Percentiles rank a stretch among this genome's conserved stretches.
Evolutionary conservation across 2,888 invertebrate genomes (phyloP).

Genomic region (Apodemia zela): DNA sequence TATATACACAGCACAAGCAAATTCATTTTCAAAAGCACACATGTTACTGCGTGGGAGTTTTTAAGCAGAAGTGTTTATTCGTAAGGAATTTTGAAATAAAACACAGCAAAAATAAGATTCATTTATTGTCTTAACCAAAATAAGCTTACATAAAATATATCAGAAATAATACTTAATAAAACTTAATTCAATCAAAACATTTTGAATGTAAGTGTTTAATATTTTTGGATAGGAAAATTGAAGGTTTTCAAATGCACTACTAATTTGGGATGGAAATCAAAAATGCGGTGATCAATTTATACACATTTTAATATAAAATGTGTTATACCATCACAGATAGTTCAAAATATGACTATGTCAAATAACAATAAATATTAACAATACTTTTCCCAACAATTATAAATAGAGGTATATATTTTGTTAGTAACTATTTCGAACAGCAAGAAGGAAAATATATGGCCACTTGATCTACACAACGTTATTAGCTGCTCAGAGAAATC

Average conservation of each 20-base stretch:
- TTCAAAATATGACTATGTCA: constrained; percentile 37
- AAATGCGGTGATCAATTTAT: constrained; percentile 45
- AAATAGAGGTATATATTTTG: not conserved
- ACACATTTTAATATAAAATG: constrained; percentile 79
- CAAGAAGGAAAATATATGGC: too few species aligned
- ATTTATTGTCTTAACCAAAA: constrained; percentile 48
- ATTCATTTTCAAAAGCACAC: too few species aligned
- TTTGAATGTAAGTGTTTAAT: not conserved
- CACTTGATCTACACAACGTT: too few species aligned
- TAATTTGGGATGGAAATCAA: constrained; percentile 47
- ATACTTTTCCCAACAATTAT: constrained; percentile 29
- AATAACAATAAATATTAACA: constrained; percentile 36
- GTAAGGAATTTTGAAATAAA: constrained; percentile 41
- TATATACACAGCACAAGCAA: too few species aligned
- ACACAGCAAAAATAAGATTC: constrained; percentile 67
- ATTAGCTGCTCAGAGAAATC: too few species aligned
- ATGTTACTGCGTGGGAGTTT: too few species aligned
- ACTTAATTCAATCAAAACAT: not conserved
- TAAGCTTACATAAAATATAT: constrained; percentile 19
- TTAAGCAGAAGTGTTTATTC: not conserved
- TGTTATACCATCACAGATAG: constrained; percentile 64
- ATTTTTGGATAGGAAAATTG: constrained; percentile 22
- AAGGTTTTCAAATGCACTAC: constrained; percentile 18
- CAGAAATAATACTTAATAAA: constrained; percentile 18
- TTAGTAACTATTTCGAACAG: not conserved